Evolutionary conservation across 2,113 vertebrate species (phyloP).

Genomic region (Choloepus hoffmanni): DNA sequence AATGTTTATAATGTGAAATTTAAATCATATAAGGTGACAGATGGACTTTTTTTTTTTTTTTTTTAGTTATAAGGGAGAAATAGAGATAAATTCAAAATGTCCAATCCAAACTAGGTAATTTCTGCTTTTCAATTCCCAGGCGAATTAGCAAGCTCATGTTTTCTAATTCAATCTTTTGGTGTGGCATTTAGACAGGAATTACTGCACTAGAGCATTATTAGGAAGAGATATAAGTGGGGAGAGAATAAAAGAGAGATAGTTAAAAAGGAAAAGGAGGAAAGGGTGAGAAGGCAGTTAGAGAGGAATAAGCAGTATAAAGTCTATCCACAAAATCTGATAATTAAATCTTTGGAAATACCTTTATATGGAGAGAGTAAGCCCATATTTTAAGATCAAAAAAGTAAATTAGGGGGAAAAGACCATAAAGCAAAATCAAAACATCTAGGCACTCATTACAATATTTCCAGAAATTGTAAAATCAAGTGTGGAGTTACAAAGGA

Average conservation of each 20-base stretch:
- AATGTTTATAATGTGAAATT: background rate
- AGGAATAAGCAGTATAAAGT: background rate
- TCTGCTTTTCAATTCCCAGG: background rate
- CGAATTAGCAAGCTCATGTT: background rate
- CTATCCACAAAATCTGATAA: background rate
- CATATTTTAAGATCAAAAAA: background rate
- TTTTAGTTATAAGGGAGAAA: constrained; percentile 51
- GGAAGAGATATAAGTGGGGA: background rate
- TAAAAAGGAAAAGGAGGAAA: background rate
- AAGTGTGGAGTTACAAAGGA: background rate
- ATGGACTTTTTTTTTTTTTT: background rate
- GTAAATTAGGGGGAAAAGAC: background rate
- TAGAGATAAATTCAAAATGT: background rate
- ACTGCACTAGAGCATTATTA: background rate
- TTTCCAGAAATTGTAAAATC: background rate
- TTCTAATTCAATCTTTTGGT: background rate
- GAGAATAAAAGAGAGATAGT: background rate
- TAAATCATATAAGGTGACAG: background rate
- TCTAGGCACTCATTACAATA: background rate
- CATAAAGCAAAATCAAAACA: constrained; percentile 41
- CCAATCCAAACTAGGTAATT: background rate
- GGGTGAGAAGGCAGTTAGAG: background rate
- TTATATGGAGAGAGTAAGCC: background rate
- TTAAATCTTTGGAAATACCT: background rate
- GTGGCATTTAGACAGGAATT: background rate